A percentile compares a stretch with the other conserved stretches of the same genome.
phyloP scores from a whole-genome alignment of 1,140 invertebrate species.

The Drosophila sp. region DNA sequence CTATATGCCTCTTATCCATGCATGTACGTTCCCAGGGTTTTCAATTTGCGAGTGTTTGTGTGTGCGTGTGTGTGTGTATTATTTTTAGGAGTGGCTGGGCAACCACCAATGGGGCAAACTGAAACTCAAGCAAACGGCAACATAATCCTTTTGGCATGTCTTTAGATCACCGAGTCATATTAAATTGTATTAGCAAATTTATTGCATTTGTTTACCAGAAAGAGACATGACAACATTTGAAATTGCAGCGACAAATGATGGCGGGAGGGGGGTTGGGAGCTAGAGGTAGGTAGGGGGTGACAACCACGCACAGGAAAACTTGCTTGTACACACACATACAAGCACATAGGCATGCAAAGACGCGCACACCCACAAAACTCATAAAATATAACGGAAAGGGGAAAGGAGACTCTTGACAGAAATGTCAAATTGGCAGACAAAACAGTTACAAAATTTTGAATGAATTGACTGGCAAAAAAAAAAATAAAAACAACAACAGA shows the following conservation, averaged over 20 bases:
- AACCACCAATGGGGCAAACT: constrained; percentile 4
- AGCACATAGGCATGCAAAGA: constrained; percentile 19
- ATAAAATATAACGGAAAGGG: constrained; percentile 11
- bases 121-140: constrained; percentile 6
- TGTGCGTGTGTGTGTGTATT: not conserved
- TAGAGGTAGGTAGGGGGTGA: not conserved
- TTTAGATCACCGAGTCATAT: constrained; percentile 32
- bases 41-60: not conserved
- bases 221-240: constrained; percentile 53
- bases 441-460: constrained; percentile 60
- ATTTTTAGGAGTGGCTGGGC: constrained; percentile 8
- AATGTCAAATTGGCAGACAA: constrained; percentile 64
- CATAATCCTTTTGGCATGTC: constrained; percentile 32
- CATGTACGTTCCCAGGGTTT: constrained; percentile 11
- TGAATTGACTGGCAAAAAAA: constrained; percentile 25
- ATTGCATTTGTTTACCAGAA: constrained; percentile 53
- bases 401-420: constrained; percentile 40
- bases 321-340: constrained; percentile 30
- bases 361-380: constrained; percentile 38
- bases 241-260: constrained; percentile 29
- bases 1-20: constrained; percentile 1
- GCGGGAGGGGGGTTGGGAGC: too few relatives aligned
- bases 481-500: not conserved
- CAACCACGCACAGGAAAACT: constrained; percentile 50
- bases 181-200: constrained; percentile 65